Evolutionary conservation across 30 jellyfish, hydroid and myxozoan species (phyloP).

Genomic region (Nemopilema nomurai): DNA sequence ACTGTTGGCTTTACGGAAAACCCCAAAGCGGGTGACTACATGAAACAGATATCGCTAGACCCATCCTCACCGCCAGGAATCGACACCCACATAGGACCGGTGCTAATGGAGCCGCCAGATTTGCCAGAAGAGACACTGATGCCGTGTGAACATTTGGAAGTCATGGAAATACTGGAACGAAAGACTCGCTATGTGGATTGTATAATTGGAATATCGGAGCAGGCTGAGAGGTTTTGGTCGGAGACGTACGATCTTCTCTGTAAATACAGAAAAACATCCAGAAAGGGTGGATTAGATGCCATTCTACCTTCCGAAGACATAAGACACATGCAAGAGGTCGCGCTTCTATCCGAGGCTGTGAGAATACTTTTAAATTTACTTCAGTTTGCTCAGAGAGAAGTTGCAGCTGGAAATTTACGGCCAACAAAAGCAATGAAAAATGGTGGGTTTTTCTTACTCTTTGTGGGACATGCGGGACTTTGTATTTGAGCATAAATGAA

Average conservation of each 20-base stretch:
- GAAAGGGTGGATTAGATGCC: conserved; percentile 27
- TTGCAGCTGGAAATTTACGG: conserved; percentile 33
- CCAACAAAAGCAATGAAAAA: conserved; percentile 74
- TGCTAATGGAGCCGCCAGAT: conserved; percentile 65
- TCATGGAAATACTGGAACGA: conserved; percentile 47
- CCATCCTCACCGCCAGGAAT: conserved; percentile 14
- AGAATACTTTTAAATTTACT: conserved; percentile 20
- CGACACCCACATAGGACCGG: conserved; percentile 68
- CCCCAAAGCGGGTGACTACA: background rate
- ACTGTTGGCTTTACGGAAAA: conserved; percentile 62
- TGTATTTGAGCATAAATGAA: background rate
- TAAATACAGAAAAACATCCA: background rate
- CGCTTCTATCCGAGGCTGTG: conserved; percentile 46
- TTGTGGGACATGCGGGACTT: background rate
- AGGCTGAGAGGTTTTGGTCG: conserved; percentile 51
- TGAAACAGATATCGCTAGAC: background rate
- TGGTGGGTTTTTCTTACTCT: conserved; percentile 27
- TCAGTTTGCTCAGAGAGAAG: conserved; percentile 34
- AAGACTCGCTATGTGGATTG: conserved; percentile 21
- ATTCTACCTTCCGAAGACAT: conserved; percentile 44
- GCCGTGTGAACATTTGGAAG: conserved; percentile 71
- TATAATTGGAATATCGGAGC: conserved; percentile 28
- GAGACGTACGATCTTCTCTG: conserved; percentile 47
- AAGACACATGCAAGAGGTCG: conserved; percentile 41
- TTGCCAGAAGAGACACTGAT: conserved; percentile 69